These are phyloP conservation scores for Cremastinae sp. DNA, from an alignment of 2,888 invertebrate species.

Conservation along the genomic window DNA sequence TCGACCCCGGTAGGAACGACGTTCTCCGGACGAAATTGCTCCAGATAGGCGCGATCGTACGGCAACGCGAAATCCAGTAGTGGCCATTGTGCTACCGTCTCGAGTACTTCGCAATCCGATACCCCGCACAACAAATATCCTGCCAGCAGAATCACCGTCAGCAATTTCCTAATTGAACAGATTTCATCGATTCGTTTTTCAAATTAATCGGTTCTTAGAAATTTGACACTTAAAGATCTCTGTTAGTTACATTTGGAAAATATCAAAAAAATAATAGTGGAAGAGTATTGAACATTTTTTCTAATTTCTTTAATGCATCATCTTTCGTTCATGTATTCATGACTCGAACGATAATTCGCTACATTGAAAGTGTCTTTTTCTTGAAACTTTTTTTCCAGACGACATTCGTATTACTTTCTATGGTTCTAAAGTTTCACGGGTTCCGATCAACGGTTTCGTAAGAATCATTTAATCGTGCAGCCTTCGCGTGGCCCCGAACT, in stretches of 20 bases:
- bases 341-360: no score
- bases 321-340: no score
- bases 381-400: constrained; percentile 23
- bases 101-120: constrained; percentile 68
- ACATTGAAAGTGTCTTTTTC: no score
- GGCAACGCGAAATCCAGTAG: constrained; percentile 78
- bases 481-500: constrained; percentile 60
- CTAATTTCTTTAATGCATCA: no score
- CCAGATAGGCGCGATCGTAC: constrained; percentile 75
- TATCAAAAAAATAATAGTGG: no score
- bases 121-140: constrained; percentile 15
- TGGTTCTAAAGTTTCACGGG: constrained; percentile 32
- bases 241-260: no score
- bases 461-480: constrained; percentile 44
- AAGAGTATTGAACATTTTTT: no score
- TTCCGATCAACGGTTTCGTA: constrained; percentile 52
- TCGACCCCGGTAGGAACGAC: constrained; percentile 90
- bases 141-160: constrained; percentile 55
- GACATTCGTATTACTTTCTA: constrained; percentile 63
- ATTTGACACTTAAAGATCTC: not conserved
- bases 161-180: constrained; percentile 38
- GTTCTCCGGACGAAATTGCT: constrained; percentile 85
- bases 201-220: not conserved
- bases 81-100: constrained; percentile 80
- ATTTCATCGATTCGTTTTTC: not conserved